A percentile compares a stretch with the other conserved stretches of the same genome.
Conservation (phyloP, 2,888 invertebrate genomes). For the Acrobasis repandana region DNA sequence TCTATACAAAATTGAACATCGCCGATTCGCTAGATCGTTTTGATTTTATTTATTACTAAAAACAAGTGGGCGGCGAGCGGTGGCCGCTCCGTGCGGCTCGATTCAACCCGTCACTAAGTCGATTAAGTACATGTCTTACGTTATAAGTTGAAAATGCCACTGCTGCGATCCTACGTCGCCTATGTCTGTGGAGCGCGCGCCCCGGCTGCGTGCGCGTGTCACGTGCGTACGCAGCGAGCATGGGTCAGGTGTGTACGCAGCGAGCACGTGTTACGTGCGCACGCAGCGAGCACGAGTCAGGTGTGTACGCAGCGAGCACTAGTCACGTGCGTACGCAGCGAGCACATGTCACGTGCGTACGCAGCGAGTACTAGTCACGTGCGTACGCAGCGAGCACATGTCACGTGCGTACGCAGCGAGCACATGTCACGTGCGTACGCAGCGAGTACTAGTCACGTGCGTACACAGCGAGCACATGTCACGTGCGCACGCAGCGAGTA, state of each 20-base stretch:
- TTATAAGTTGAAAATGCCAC: conserved; percentile 80
- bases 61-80: conserved; percentile 74
- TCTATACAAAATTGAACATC: conserved; percentile 82
- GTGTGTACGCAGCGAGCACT: conserved; percentile 25
- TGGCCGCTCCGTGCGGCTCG: conserved; percentile 57
- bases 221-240: conserved; percentile 23
- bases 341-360: conserved; percentile 22
- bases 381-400: conserved; percentile 23
- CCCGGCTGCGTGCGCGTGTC: conserved; percentile 28
- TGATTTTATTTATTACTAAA: conserved; percentile 65
- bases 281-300: conserved; percentile 22
- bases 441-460: conserved; percentile 25
- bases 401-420: conserved; percentile 21
- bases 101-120: conserved; percentile 66
- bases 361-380: conserved; percentile 36
- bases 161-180: conserved; percentile 79
- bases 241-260: conserved; percentile 26
- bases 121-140: conserved; percentile 78
- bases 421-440: conserved; percentile 24
- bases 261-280: conserved; percentile 27
- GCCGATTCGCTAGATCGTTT: conserved; percentile 78
- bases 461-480: conserved; percentile 24
- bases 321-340: conserved; percentile 20
- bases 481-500: conserved; percentile 33
- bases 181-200: conserved; percentile 48